phyloP scores from a whole-genome alignment of 1,140 invertebrate genomes.

The Drosophila tropicalis region DNA sequence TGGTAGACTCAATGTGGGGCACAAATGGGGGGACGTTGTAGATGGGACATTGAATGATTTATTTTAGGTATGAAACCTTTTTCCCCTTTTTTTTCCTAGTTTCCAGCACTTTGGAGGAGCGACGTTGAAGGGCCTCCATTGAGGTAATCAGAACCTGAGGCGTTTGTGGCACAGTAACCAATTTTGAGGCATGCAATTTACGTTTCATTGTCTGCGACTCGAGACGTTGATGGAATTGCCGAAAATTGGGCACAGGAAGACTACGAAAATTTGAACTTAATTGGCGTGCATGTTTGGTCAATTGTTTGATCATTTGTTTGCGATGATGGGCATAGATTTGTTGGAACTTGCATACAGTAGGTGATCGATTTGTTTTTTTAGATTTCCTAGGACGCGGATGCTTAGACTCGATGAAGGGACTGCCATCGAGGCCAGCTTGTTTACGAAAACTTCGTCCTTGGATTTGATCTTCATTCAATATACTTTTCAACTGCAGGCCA shows the following conservation, averaged over 20 bases:
- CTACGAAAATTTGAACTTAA: slow-evolving; percentile 29
- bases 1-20: slow-evolving; percentile 32
- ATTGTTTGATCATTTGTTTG: background rate
- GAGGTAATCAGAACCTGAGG: slow-evolving; percentile 41
- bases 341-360: slow-evolving; percentile 23
- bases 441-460: slow-evolving; percentile 29
- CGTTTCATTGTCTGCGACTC: slow-evolving; percentile 12
- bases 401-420: background rate
- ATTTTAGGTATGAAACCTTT: slow-evolving; percentile 11
- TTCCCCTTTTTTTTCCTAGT: too few species aligned
- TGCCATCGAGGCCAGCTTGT: slow-evolving; percentile 41
- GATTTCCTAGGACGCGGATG: background rate
- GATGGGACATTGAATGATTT: slow-evolving; percentile 15
- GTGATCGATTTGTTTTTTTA: background rate
- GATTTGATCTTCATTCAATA: slow-evolving; percentile 28
- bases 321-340: slow-evolving; percentile 28
- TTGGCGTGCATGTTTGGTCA: background rate
- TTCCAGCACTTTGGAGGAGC: background rate
- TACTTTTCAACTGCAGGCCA: slow-evolving; percentile 16
- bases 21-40: slow-evolving; percentile 43
- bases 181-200: background rate
- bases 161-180: slow-evolving; percentile 34
- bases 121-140: slow-evolving; percentile 15
- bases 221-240: slow-evolving; percentile 28
- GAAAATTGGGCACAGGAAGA: slow-evolving; percentile 55